A percentile compares a stretch with the other conserved stretches of the same genome.
phyloP scores from a whole-genome alignment of 23 tunicate genomes.

The Oikopleura vanhoeffeni region DNA sequence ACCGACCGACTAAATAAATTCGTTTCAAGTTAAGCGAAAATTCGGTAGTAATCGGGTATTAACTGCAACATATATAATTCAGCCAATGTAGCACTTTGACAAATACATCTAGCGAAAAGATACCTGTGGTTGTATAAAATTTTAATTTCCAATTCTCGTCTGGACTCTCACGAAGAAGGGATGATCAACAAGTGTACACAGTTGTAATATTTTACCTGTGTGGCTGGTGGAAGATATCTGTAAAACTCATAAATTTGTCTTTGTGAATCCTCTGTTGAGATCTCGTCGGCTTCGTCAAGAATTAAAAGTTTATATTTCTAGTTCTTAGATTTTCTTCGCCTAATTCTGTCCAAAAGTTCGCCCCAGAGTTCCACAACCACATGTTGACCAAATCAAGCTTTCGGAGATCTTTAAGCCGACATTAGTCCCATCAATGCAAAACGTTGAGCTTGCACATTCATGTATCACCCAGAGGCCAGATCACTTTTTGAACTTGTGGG shows the following conservation, averaged over 20 bases:
- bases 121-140: no score
- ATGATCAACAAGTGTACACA: not conserved
- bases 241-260: conserved; percentile 93
- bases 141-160: no score
- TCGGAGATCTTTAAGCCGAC: conserved; percentile 89
- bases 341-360: conserved; percentile 58
- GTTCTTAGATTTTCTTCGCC: conserved; percentile 38
- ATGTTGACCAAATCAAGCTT: conserved; percentile 94
- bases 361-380: conserved; percentile 99
- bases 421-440: conserved; percentile 93
- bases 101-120: no score
- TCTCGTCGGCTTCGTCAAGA: conserved; percentile 97
- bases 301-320: conserved; percentile 86
- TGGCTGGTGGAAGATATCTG: conserved; percentile 92
- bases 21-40: no score
- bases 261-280: conserved; percentile 82
- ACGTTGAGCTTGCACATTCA: conserved; percentile 88
- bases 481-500: conserved; percentile 90
- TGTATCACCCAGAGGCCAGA: conserved; percentile 88
- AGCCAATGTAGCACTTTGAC: not conserved
- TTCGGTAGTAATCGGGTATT: no score
- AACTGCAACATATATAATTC: not conserved
- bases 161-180: no score
- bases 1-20: no score
- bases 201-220: conserved; percentile 27